Evolutionary conservation across 2,888 invertebrate genomes (phyloP).

Genomic region (Nipponacmea schrenckii): DNA sequence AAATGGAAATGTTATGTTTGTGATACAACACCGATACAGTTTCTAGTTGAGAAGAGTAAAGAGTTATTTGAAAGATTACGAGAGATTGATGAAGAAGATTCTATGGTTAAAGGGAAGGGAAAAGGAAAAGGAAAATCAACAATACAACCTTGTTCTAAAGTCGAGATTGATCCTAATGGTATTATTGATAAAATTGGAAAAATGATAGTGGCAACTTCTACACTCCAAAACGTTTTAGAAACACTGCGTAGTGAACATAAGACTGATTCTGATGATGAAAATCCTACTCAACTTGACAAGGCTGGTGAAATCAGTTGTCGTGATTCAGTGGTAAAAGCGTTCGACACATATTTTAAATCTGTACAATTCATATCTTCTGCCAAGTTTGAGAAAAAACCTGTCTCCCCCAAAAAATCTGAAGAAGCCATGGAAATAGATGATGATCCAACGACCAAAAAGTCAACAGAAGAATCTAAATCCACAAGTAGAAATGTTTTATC

Average conservation of each 20-base stretch:
- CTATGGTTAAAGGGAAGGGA: not conserved
- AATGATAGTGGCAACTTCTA: not conserved
- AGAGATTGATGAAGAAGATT: not conserved
- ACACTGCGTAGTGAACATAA: not conserved
- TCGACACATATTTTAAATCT: not conserved
- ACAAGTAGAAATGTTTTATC: not conserved
- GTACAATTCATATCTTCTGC: not conserved
- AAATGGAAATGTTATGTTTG: slow-evolving; percentile 71
- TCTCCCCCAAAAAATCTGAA: not conserved
- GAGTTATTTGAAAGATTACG: slow-evolving; percentile 42
- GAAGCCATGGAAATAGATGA: not conserved
- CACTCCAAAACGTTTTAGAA: not conserved
- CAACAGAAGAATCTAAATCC: not conserved
- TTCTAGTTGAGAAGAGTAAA: slow-evolving; percentile 65
- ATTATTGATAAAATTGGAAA: not conserved
- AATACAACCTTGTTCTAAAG: not conserved
- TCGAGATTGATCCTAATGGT: not conserved
- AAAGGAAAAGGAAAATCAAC: not conserved
- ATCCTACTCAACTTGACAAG: not conserved
- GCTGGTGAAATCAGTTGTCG: not conserved
- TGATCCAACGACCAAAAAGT: not conserved
- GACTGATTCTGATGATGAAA: too few species aligned
- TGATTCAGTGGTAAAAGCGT: not conserved
- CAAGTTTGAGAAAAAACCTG: not conserved
- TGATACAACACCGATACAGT: slow-evolving; percentile 67